phyloP scores from a whole-genome alignment of 2,113 vertebrate genomes.

The Onychostoma macrolepis region DNA sequence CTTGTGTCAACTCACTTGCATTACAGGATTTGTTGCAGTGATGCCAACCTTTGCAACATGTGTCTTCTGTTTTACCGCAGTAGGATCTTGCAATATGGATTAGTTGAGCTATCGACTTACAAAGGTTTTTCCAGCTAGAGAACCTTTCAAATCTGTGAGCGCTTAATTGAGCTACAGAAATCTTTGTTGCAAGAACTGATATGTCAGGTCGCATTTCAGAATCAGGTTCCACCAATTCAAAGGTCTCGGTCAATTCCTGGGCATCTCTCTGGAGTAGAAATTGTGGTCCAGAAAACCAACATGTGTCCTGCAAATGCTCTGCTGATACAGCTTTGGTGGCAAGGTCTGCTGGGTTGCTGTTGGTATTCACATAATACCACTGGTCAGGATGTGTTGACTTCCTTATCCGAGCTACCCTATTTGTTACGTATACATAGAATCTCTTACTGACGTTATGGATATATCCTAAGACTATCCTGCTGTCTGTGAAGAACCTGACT shows the following conservation, averaged over 20 bases:
- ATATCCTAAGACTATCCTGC: slow-evolving; percentile 31
- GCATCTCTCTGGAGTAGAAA: slow-evolving; percentile 26
- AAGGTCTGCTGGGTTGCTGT: slow-evolving; percentile 38
- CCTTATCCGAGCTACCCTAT: slow-evolving; percentile 23
- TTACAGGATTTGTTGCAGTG: background rate
- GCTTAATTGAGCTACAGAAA: background rate
- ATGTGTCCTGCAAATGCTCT: background rate
- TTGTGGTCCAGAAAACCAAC: background rate
- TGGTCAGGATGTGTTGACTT: slow-evolving; percentile 35
- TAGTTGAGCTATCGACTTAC: background rate
- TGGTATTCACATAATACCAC: slow-evolving; percentile 28
- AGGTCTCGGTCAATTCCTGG: background rate
- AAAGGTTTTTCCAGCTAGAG: slow-evolving; percentile 28
- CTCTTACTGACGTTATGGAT: slow-evolving; percentile 3
- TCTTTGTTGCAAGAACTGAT: background rate
- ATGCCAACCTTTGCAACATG: background rate
- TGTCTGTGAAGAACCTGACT: slow-evolving; percentile 20
- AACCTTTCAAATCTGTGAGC: background rate
- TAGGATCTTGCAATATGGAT: slow-evolving; percentile 2
- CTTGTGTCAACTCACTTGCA: background rate
- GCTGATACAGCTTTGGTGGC: background rate
- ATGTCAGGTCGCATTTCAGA: slow-evolving; percentile 4
- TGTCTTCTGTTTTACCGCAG: background rate
- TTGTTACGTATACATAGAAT: slow-evolving; percentile 39
- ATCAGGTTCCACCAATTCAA: slow-evolving; percentile 16